These are phyloP conservation scores for Camponotus fellah DNA, from an alignment of 2,888 invertebrate species.

Conservation along the genomic window DNA sequence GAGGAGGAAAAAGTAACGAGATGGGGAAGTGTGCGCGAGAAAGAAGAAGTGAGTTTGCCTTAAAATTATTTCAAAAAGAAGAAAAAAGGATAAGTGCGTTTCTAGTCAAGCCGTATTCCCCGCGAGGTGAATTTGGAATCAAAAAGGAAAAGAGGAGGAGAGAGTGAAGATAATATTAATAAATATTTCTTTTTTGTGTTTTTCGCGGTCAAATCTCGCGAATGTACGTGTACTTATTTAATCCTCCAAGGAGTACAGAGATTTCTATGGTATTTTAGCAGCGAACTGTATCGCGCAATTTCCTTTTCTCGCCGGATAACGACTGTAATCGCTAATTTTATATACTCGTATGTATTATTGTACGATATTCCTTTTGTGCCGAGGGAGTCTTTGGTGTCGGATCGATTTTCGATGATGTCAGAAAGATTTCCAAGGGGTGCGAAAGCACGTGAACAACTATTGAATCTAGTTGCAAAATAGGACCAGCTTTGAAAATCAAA, in stretches of 20 bases:
- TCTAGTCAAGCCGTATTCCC: slow-evolving; percentile 63
- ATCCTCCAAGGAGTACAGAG: slow-evolving; percentile 66
- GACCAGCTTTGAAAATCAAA: not conserved
- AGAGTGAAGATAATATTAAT: slow-evolving; percentile 9
- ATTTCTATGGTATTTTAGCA: slow-evolving; percentile 78
- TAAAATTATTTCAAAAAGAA: slow-evolving; percentile 68
- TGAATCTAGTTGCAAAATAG: slow-evolving; percentile 12
- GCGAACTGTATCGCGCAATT: slow-evolving; percentile 69
- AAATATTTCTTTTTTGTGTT: not conserved
- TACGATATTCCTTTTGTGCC: slow-evolving; percentile 39
- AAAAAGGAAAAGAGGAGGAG: slow-evolving; percentile 25
- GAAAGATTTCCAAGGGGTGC: not conserved
- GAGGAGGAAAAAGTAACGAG: slow-evolving; percentile 13
- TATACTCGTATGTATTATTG: slow-evolving; percentile 69
- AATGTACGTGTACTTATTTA: slow-evolving; percentile 72
- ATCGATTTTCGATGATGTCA: slow-evolving; percentile 9
- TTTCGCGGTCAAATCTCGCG: slow-evolving; percentile 3
- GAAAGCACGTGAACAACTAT: slow-evolving; percentile 3
- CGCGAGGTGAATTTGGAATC: slow-evolving; percentile 47
- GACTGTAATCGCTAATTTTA: slow-evolving; percentile 76
- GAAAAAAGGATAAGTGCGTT: slow-evolving; percentile 50
- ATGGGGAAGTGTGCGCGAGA: slow-evolving; percentile 47
- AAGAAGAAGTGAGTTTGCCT: slow-evolving; percentile 75
- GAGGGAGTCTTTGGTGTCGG: not conserved
- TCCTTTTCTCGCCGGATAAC: slow-evolving; percentile 70